phyloP scores from a whole-genome alignment of 2,888 invertebrate species.

The Xylocampa areola region DNA sequence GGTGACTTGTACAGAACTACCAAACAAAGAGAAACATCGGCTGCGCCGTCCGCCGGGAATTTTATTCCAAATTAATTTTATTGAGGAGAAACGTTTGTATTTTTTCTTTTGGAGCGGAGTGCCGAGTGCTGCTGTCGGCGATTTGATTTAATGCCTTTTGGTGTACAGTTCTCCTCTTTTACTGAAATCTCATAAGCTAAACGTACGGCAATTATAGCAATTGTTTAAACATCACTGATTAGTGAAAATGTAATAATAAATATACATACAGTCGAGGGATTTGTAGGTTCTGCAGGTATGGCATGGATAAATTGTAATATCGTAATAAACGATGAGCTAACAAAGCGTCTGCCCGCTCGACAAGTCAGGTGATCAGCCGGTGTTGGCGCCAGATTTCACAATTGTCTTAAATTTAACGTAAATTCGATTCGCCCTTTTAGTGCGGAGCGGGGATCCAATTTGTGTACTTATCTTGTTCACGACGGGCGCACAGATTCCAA shows the following conservation, averaged over 20 bases:
- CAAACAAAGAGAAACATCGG: slow-evolving; percentile 35
- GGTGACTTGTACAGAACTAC: slow-evolving; percentile 17
- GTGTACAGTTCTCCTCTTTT: slow-evolving; percentile 18
- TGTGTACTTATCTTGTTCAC: slow-evolving; percentile 5
- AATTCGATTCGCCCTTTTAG: slow-evolving; percentile 34
- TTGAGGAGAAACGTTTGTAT: slow-evolving; percentile 30
- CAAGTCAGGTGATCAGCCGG: slow-evolving; percentile 34
- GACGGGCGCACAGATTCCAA: slow-evolving; percentile 15
- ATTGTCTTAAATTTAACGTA: slow-evolving; percentile 46
- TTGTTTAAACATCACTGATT: background rate
- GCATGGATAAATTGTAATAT: slow-evolving; percentile 25
- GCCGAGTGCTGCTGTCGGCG: slow-evolving; percentile 30
- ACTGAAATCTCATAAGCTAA: slow-evolving; percentile 1
- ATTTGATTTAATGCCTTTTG: slow-evolving; percentile 49
- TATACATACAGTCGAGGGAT: slow-evolving; percentile 1
- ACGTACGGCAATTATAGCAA: slow-evolving; percentile 2
- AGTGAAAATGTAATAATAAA: background rate
- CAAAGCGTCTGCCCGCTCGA: slow-evolving; percentile 4
- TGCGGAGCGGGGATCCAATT: slow-evolving; percentile 17
- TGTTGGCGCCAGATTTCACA: slow-evolving; percentile 38
- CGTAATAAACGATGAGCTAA: slow-evolving; percentile 39
- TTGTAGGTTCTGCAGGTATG: background rate
- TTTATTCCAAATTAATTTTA: slow-evolving; percentile 48
- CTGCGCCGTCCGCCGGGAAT: slow-evolving; percentile 25
- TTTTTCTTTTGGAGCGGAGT: slow-evolving; percentile 3